A percentile compares a stretch with the other conserved stretches of the same genome.
Conservation (phyloP, 2,113 vertebrate species). For the Eulemur macaco region DNA sequence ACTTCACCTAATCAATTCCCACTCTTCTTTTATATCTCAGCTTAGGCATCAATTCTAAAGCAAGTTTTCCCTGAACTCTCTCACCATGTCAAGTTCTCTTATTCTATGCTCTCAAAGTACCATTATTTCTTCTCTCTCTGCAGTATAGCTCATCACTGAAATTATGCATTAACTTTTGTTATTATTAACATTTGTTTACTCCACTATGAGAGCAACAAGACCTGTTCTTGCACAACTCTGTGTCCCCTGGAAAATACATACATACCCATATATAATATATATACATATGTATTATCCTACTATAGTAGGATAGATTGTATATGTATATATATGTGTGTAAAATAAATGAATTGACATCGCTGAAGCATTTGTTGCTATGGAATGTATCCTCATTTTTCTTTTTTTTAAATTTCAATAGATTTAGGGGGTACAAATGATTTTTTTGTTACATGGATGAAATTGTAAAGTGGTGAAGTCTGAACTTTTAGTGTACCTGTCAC, state of each 20-base stretch:
- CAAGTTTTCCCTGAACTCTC: background rate
- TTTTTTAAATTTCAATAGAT: too few relatives aligned
- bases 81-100: background rate
- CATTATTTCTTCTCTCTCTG: background rate
- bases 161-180: background rate
- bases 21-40: background rate
- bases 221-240: background rate
- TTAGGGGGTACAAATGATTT: too few relatives aligned
- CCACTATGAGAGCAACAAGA: background rate
- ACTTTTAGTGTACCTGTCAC: too few relatives aligned
- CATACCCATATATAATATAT: background rate
- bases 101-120: background rate
- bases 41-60: background rate
- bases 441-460: too few relatives aligned
- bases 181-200: background rate
- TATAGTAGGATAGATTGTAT: background rate
- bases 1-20: background rate
- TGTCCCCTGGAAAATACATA: background rate
- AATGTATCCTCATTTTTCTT: background rate
- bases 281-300: background rate
- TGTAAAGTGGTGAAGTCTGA: too few relatives aligned
- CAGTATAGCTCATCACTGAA: background rate
- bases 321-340: background rate
- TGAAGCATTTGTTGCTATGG: background rate
- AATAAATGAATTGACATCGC: background rate